Percentiles rank a stretch among this genome's conserved stretches.
Evolutionary conservation across 2,888 invertebrate species (phyloP).

Genomic region (Dromius quadrimaculatus): DNA sequence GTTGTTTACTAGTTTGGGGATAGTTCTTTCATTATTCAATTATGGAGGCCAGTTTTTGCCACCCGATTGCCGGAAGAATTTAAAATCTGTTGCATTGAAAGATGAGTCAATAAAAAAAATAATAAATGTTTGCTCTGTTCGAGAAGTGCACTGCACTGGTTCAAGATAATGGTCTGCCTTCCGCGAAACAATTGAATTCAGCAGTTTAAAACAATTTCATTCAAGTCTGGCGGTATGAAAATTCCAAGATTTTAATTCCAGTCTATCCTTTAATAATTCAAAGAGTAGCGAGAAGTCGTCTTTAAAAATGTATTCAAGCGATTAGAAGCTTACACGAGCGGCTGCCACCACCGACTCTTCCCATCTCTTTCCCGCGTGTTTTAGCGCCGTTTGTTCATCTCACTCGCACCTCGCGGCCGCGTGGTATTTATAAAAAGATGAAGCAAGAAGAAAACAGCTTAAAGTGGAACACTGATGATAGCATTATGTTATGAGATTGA

Average conservation of each 20-base stretch:
- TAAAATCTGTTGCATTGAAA: no score
- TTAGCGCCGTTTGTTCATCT: constrained; percentile 20
- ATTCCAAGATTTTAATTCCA: constrained; percentile 59
- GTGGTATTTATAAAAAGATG: constrained; percentile 59
- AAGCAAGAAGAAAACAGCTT: constrained; percentile 57
- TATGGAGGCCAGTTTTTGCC: no score
- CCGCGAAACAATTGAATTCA: constrained; percentile 29
- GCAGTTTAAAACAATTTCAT: constrained; percentile 34
- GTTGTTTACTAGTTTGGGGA: constrained; percentile 9
- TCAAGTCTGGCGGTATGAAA: constrained; percentile 53
- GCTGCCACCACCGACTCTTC: constrained; percentile 36
- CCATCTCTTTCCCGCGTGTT: constrained; percentile 14
- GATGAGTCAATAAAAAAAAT: no score
- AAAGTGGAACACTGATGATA: constrained; percentile 60
- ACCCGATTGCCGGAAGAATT: no score
- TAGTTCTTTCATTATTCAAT: no score
- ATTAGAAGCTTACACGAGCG: constrained; percentile 58
- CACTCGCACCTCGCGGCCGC: constrained; percentile 6
- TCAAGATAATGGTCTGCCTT: neutral
- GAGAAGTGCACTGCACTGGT: neutral
- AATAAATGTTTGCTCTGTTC: constrained; percentile 25
- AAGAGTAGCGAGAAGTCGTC: constrained; percentile 58
- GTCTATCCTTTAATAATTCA: constrained; percentile 61
- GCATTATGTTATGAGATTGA: constrained; percentile 59
- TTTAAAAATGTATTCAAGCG: constrained; percentile 61